A percentile compares a stretch with the other conserved stretches of the same genome.
These are phyloP conservation scores for Eulemur albifrons DNA, from an alignment of 2,797 vertebrate species.

Conservation along the genomic window DNA sequence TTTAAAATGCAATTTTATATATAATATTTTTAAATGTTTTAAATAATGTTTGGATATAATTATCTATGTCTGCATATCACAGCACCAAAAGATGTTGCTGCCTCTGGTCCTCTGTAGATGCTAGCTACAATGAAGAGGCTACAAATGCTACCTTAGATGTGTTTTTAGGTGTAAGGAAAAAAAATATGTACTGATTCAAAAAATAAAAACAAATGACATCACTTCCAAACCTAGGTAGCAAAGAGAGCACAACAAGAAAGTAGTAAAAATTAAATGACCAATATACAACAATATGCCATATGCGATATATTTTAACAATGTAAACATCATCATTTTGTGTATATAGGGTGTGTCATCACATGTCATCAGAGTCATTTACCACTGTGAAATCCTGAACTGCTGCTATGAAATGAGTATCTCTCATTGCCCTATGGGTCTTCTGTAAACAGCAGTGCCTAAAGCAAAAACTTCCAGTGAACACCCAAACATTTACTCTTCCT, in stretches of 20 bases:
- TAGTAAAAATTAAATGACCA: not conserved
- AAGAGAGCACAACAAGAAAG: not conserved
- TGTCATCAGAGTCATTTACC: no score
- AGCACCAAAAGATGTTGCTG: not conserved
- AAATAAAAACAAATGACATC: not conserved
- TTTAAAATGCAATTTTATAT: slow-evolving; percentile 11
- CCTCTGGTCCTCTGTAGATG: not conserved
- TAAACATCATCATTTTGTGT: not conserved
- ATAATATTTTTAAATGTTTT: not conserved
- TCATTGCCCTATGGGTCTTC: not conserved
- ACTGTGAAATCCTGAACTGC: not conserved
- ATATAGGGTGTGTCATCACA: accelerated
- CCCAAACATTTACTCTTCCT: not conserved
- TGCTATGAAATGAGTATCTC: not conserved
- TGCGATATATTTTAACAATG: not conserved
- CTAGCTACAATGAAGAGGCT: not conserved
- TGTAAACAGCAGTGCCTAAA: not conserved
- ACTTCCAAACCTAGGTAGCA: not conserved
- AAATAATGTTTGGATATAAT: not conserved
- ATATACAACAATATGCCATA: not conserved
- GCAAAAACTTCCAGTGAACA: not conserved
- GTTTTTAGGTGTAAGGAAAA: not conserved
- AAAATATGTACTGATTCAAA: not conserved
- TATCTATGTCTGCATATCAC: not conserved
- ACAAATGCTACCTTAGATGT: not conserved